Conservation (phyloP, 1,140 invertebrate genomes). For the Telenomus remus region DNA sequence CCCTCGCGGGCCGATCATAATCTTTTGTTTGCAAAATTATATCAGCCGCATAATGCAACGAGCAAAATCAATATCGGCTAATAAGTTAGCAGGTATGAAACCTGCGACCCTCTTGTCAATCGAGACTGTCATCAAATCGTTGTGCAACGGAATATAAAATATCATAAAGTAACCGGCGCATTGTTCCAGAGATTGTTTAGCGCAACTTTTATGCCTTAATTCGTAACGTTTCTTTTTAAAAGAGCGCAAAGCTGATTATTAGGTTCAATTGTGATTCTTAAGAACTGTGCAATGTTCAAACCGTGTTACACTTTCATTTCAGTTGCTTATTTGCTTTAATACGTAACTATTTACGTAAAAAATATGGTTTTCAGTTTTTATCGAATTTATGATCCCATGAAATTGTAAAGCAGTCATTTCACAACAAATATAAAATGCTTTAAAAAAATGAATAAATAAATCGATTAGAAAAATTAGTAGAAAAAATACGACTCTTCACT, state of each 20-base stretch:
- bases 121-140: slow-evolving; percentile 16
- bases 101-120: slow-evolving; percentile 3
- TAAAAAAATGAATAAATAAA: too few species aligned
- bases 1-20: not conserved
- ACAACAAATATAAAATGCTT: too few species aligned
- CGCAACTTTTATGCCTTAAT: not conserved
- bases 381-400: too few species aligned
- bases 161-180: slow-evolving; percentile 5
- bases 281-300: too few species aligned
- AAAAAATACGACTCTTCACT: too few species aligned
- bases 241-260: not conserved
- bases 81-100: not conserved
- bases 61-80: not conserved
- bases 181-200: slow-evolving; percentile 1
- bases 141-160: slow-evolving; percentile 19
- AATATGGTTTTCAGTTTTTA: too few species aligned
- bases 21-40: slow-evolving; percentile 8
- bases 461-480: too few species aligned
- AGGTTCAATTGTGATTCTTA: not conserved
- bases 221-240: not conserved
- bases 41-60: not conserved
- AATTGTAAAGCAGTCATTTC: too few species aligned
- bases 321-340: too few species aligned
- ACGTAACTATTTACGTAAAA: too few species aligned
- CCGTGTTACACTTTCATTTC: too few species aligned